Evolutionary conservation across 2,113 vertebrate species (phyloP), one percentile per base, ranked within the genome.

Genomic region (Eidolon helvum): DNA sequence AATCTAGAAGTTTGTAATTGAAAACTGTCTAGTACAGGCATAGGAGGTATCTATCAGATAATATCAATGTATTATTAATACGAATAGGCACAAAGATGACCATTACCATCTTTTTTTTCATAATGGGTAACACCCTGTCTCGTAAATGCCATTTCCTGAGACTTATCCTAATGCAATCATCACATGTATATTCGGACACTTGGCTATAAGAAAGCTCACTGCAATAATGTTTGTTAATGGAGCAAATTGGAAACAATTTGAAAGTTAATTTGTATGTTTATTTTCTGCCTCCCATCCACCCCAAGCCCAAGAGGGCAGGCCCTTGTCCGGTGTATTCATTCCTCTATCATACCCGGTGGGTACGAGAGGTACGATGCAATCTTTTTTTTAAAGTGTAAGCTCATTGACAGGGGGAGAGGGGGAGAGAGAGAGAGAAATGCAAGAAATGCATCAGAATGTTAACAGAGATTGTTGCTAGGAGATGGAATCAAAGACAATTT

Each of bases 21-120:
- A 38, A 55, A 22, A 12, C 0, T 1, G 6, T 40, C 82, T 28
- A 1, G 4, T 0, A 0, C 22, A 69, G 55, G 30, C 15, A 14
- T 16, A 26, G 33, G 57, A 48, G 24, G n/a, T 15, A 2, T 28
- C 79, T 22, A 38, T 53, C n/a, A 22, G 43, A 14, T 0, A 35
- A 18, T 5, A 10, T 10, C 55, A 16, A 19, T 9, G 11, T 2
- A 50, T 50, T 16, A 1, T 9, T 19, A 8, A 63, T n/a, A 35
- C 26, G 10, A 24, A 28, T 33, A 30, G 0, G 14, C 61, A 10
- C 16, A 8, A 11, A 43, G 38, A 30, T 22, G 35, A 7, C 28
- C 21, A 2, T 43, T 3, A 12, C n/a, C 12, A 11, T 28, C 48
- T 50, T 65, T 30, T 43, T 40, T 26, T 24, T 10, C 24, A 5